Evolutionary conservation across 2,888 invertebrate species (phyloP).

Genomic region (Leptinotarsa haldemani): DNA sequence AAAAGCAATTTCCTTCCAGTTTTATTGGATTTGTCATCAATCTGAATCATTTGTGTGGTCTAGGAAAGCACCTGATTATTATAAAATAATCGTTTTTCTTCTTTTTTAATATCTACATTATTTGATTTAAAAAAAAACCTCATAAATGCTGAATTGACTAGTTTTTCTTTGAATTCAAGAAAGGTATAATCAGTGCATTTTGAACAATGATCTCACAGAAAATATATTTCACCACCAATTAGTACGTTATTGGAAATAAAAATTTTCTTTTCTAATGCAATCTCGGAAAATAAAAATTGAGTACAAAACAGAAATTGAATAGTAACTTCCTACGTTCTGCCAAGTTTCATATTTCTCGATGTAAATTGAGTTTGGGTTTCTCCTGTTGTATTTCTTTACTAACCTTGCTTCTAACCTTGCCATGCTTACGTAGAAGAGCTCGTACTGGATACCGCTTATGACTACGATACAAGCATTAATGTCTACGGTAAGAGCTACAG

Average conservation of each 20-base stretch:
- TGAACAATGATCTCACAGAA: too few relatives aligned
- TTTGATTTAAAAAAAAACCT: too few relatives aligned
- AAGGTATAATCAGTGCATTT: too few relatives aligned
- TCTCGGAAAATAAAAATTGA: too few relatives aligned
- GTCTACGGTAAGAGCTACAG: constrained; percentile 54
- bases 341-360: not conserved
- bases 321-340: not conserved
- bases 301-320: not conserved
- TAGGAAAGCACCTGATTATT: not conserved
- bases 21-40: not conserved
- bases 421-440: constrained; percentile 64
- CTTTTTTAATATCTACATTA: too few relatives aligned
- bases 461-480: constrained; percentile 60
- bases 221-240: too few relatives aligned
- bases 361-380: not conserved
- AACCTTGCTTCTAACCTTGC: constrained; percentile 45
- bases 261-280: too few relatives aligned
- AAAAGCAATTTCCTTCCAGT: not conserved
- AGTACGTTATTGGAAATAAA: too few relatives aligned
- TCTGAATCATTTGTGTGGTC: not conserved
- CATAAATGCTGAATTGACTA: too few relatives aligned
- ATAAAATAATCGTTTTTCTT: not conserved
- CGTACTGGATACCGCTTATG: constrained; percentile 65
- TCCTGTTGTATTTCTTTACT: constrained; percentile 4
- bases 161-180: too few relatives aligned